phyloP scores from a whole-genome alignment of 2,113 vertebrate genomes.

The Aleadryas rufinucha region DNA sequence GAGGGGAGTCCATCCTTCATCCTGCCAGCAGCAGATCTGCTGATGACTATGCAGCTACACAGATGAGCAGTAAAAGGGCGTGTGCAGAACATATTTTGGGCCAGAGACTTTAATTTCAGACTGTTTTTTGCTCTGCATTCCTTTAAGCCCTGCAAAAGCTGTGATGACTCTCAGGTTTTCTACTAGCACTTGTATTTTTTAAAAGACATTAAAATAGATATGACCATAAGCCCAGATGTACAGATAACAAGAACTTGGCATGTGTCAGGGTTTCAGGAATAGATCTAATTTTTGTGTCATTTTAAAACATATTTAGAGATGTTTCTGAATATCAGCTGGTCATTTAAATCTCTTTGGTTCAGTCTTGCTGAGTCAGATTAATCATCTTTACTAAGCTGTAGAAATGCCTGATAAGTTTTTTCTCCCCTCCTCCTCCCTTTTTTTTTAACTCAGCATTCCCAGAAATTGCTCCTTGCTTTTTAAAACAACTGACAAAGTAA shows the following conservation, averaged over 20 bases:
- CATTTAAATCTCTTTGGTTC: background rate
- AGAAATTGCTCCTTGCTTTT: conserved; percentile 30
- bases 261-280: background rate
- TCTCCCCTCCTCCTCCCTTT: background rate
- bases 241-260: background rate
- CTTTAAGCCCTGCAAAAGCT: background rate
- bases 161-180: background rate
- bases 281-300: background rate
- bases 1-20: background rate
- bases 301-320: background rate
- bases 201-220: background rate
- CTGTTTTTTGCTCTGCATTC: background rate
- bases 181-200: background rate
- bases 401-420: conserved; percentile 28
- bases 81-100: background rate
- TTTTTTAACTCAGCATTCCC: conserved; percentile 9
- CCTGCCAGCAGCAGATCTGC: background rate
- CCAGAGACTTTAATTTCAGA: background rate
- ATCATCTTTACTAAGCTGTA: background rate
- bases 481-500: conserved; percentile 46
- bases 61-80: background rate
- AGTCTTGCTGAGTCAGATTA: conserved; percentile 2
- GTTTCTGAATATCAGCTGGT: background rate
- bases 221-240: background rate
- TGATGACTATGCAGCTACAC: background rate